Evolutionary conservation across 2,888 invertebrate species (phyloP).

Genomic region (Orthonevra nobilis): DNA sequence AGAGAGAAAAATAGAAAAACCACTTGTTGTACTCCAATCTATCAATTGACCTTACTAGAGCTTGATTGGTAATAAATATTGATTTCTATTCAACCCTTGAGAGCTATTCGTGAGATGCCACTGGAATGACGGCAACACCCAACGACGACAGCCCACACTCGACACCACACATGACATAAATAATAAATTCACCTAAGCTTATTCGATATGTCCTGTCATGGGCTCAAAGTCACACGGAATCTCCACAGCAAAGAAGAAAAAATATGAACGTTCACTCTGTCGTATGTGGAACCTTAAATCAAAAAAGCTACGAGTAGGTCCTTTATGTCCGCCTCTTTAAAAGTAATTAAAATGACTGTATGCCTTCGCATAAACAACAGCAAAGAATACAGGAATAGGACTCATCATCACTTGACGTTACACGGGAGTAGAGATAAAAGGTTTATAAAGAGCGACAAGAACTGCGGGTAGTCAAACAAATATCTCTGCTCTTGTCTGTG

Average conservation of each 20-base stretch:
- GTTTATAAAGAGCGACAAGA: conserved; percentile 66
- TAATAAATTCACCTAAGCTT: conserved; percentile 52
- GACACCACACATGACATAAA: conserved; percentile 31
- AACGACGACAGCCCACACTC: background rate
- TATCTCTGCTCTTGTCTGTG: conserved; percentile 67
- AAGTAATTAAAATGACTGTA: conserved; percentile 69
- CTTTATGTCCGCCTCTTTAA: conserved; percentile 54
- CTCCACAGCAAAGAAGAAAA: background rate
- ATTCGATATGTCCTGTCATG: conserved; percentile 30
- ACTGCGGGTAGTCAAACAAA: conserved; percentile 68
- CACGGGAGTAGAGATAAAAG: conserved; percentile 57
- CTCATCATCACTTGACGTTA: conserved; percentile 56
- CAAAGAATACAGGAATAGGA: conserved; percentile 27
- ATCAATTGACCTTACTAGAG: conserved; percentile 36
- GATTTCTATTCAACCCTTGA: conserved; percentile 42
- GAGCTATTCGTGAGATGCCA: conserved; percentile 16
- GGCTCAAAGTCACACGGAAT: conserved; percentile 56
- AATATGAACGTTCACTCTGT: conserved; percentile 34
- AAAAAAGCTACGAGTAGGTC: conserved; percentile 35
- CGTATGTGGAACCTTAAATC: conserved; percentile 62
- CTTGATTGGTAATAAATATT: conserved; percentile 53
- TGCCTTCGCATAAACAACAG: conserved; percentile 63
- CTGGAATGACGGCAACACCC: conserved; percentile 3
- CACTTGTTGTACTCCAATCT: conserved; percentile 54
- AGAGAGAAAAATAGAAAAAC: conserved; percentile 15